Conservation (phyloP, 2,113 vertebrate species). For the Struthidea cinerea region DNA sequence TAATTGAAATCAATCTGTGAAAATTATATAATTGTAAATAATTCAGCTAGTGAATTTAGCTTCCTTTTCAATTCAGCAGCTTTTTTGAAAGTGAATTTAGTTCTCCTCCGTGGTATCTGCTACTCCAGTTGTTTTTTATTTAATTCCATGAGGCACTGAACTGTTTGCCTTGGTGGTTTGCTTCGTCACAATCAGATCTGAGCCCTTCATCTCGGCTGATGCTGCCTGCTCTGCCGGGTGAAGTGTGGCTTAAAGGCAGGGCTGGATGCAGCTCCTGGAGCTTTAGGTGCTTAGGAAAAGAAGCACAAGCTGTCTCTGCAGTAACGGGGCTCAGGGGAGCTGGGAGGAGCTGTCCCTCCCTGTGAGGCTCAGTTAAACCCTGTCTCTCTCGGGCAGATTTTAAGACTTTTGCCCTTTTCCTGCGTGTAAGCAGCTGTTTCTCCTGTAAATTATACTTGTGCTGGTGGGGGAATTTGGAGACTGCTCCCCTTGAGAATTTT, state of each 20-base stretch:
- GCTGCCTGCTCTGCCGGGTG: not conserved
- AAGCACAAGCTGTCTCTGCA: not conserved
- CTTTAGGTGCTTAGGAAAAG: not conserved
- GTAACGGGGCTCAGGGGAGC: not conserved
- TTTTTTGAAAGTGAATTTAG: not conserved
- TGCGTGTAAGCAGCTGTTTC: fast-evolving
- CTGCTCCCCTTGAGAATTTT: not conserved
- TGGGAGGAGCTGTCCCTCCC: not conserved
- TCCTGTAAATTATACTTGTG: not conserved
- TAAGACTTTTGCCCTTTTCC: not conserved
- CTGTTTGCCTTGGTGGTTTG: not conserved
- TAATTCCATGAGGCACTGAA: not conserved
- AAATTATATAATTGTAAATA: not conserved
- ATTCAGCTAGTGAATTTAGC: not conserved
- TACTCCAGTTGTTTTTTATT: not conserved
- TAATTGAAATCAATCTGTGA: not conserved
- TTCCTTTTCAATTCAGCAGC: not conserved
- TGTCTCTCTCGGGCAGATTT: not conserved
- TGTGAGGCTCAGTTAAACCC: not conserved
- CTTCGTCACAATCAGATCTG: not conserved
- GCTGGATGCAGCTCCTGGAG: not conserved
- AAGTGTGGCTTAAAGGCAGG: not conserved
- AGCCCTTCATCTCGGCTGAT: not conserved
- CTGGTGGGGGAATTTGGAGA: not conserved
- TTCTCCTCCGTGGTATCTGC: not conserved